Evolutionary conservation across 2,888 invertebrate species (phyloP), one percentile per base, ranked within the genome.

Genomic region (Epirrhoe tristata): DNA sequence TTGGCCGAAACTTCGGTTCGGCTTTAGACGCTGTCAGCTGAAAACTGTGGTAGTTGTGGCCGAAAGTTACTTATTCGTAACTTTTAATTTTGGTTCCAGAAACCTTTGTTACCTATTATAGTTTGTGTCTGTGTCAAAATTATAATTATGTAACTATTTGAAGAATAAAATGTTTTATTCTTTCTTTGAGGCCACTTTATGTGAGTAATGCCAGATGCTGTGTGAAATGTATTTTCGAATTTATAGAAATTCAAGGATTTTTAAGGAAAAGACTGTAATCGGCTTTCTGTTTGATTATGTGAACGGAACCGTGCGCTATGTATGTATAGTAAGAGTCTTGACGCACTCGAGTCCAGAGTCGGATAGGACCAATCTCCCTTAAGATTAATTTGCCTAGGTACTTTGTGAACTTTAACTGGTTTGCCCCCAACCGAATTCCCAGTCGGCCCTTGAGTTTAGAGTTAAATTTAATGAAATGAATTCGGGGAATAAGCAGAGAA

Each of bases 381-480:
- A 93, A 93, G 93, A 93, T 93, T 93, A 93, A 93, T 93, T 93
- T 93, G 87, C 84, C 81, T 84, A 87, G 69, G 89, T 82, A 86
- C 78, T 90, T 89, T 81, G 81, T 84, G 85, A 93, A 93, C 89
- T 93, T 92, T 90, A 91, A 92, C 93, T 91, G 91, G 88, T 91
- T 91, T 86, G 89, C 86, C 84, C 88, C 88, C 87, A 87, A 86
- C 91, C 90, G 81, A 90, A 92, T 90, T 90, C 91, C 88, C 89
- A 82, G 81, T 79, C 81, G 86, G 85, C 84, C 89, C 87, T 88
- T 84, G 82, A 90, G 90, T 90, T 90, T 86, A 88, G 85, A 90
- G 90, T 91, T 92, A 89, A 90, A 91, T 91, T 92, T 89, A 92
- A 91, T 91, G 88, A 91, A 92, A 91, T 90, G 90, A 90, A 91